phyloP scores from a whole-genome alignment of 2,797 vertebrate genomes.

The Pangasius djambal region DNA sequence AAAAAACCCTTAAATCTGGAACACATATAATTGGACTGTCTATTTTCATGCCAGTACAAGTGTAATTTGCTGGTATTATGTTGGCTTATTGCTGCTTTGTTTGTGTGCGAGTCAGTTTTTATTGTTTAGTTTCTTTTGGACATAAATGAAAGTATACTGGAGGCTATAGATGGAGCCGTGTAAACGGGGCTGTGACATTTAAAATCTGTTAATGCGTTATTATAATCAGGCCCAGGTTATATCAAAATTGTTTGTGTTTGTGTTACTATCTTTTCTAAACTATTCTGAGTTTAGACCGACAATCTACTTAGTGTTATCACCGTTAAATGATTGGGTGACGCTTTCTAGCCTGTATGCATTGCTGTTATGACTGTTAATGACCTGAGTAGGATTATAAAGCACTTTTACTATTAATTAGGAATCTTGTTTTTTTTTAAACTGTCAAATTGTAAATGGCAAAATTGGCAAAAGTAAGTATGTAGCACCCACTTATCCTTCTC shows the following conservation, averaged over 20 bases:
- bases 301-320: background rate
- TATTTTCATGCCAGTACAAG: background rate
- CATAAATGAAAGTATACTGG: background rate
- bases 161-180: background rate
- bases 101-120: background rate
- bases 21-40: background rate
- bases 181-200: background rate
- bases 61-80: background rate
- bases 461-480: background rate
- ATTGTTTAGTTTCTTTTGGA: background rate
- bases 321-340: background rate
- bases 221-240: background rate
- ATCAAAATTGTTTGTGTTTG: background rate
- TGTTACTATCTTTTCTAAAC: background rate
- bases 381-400: background rate
- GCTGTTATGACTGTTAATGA: background rate
- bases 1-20: background rate
- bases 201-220: background rate
- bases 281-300: background rate
- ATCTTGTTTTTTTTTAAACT: background rate
- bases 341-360: background rate
- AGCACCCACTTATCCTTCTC: background rate
- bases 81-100: background rate
- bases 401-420: background rate
- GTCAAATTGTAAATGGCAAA: background rate